A percentile compares a stretch with the other conserved stretches of the same genome.
Evolutionary conservation across 1,140 invertebrate genomes (phyloP).

Genomic region (Arion vulgaris): DNA sequence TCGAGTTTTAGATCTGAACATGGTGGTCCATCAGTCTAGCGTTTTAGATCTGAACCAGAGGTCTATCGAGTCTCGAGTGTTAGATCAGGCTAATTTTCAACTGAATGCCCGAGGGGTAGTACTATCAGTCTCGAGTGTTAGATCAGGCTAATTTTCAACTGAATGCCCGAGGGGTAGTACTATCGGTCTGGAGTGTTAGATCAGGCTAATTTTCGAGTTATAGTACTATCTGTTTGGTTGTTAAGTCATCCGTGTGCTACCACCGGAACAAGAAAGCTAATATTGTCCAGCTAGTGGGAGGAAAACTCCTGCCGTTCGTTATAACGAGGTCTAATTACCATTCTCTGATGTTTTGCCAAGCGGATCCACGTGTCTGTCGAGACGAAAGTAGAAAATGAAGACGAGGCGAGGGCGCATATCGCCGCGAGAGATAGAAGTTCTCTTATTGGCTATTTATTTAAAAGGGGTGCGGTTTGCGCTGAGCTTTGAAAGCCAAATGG

Average conservation of each 20-base stretch:
- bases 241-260: neutral
- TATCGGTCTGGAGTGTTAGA: no score
- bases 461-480: neutral
- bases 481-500: neutral
- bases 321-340: conserved; percentile 9
- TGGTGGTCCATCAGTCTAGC: no score
- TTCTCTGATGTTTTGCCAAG: neutral
- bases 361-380: neutral
- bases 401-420: neutral
- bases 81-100: no score
- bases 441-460: neutral
- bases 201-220: neutral
- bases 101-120: no score
- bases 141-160: no score
- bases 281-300: neutral
- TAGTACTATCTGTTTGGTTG: neutral
- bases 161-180: no score
- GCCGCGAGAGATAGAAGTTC: neutral
- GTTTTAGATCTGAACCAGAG: no score
- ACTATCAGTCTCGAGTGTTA: no score
- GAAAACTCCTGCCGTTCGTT: neutral
- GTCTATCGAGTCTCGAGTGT: no score
- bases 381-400: neutral
- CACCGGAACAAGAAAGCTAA: neutral
- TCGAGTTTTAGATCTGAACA: no score